A percentile compares a stretch with the other conserved stretches of the same genome.
Evolutionary conservation across 1,140 invertebrate species (phyloP).

Genomic region (Chelonus insularis): DNA sequence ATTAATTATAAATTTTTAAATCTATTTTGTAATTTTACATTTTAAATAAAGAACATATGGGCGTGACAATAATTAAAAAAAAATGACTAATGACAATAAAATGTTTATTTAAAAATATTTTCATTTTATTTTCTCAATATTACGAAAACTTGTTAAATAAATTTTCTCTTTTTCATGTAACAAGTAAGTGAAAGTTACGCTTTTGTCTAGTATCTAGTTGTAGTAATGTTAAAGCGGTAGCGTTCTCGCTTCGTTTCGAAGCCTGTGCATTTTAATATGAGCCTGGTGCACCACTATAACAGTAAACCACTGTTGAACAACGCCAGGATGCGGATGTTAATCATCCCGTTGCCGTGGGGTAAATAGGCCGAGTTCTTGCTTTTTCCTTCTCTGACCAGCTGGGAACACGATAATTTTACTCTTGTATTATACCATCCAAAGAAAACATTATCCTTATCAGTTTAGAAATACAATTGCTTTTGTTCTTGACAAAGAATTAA

Average conservation of each 20-base stretch:
- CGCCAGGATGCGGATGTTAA: conserved; percentile 33
- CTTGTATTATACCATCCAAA: conserved; percentile 21
- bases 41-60: too few species aligned
- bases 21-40: too few species aligned
- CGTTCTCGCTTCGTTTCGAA: not conserved
- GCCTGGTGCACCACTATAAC: conserved; percentile 21
- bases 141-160: too few species aligned
- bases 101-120: too few species aligned
- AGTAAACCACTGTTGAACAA: conserved; percentile 33
- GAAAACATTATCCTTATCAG: not conserved
- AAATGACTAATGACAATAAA: too few species aligned
- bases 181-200: conserved; percentile 2
- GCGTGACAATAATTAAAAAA: too few species aligned
- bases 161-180: too few species aligned
- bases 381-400: conserved; percentile 8
- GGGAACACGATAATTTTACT: conserved; percentile 34
- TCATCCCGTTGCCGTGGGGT: conserved; percentile 30
- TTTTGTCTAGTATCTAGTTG: conserved; percentile 6
- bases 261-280: conserved; percentile 37
- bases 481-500: not conserved
- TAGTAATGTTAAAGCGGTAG: not conserved
- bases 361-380: conserved; percentile 32
- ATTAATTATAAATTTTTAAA: too few species aligned
- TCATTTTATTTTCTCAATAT: too few species aligned
- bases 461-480: not conserved